A percentile compares a stretch with the other conserved stretches of the same genome.
These are phyloP conservation scores for Apis dorsata DNA, from an alignment of 1,140 invertebrate genomes.

Conservation along the genomic window DNA sequence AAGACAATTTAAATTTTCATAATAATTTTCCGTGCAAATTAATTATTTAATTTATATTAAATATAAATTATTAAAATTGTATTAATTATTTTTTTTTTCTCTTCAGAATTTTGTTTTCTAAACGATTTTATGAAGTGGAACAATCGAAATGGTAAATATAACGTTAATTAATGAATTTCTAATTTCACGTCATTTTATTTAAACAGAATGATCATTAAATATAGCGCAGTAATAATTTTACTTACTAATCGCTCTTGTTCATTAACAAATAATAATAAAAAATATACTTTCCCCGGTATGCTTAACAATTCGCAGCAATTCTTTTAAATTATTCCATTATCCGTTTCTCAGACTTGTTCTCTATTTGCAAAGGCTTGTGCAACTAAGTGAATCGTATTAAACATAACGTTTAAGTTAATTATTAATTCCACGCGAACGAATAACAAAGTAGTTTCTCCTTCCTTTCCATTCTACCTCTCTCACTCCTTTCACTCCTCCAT, in stretches of 20 bases:
- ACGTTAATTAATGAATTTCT: constrained; percentile 3
- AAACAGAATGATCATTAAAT: neutral
- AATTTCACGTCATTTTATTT: neutral
- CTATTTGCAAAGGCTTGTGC: constrained; percentile 9
- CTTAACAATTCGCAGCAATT: neutral
- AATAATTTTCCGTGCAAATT: too few species aligned
- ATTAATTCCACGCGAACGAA: constrained; percentile 38
- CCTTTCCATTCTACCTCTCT: constrained; percentile 5
- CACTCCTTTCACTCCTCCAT: constrained; percentile 38
- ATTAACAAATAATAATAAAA: neutral
- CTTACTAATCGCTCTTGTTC: neutral
- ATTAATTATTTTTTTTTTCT: too few species aligned
- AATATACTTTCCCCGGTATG: neutral
- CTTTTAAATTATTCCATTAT: neutral
- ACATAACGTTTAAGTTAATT: constrained; percentile 37
- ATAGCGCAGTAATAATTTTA: too few species aligned
- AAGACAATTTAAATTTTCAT: too few species aligned
- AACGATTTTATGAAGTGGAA: neutral
- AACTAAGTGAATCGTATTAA: constrained; percentile 30
- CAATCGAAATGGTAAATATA: neutral
- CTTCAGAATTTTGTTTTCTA: too few species aligned
- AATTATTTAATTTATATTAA: too few species aligned
- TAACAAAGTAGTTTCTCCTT: constrained; percentile 45
- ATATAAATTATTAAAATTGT: too few species aligned
- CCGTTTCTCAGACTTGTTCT: neutral